Evolutionary conservation across 2,888 invertebrate species (phyloP).

Genomic region (Nomada hirtipes): DNA sequence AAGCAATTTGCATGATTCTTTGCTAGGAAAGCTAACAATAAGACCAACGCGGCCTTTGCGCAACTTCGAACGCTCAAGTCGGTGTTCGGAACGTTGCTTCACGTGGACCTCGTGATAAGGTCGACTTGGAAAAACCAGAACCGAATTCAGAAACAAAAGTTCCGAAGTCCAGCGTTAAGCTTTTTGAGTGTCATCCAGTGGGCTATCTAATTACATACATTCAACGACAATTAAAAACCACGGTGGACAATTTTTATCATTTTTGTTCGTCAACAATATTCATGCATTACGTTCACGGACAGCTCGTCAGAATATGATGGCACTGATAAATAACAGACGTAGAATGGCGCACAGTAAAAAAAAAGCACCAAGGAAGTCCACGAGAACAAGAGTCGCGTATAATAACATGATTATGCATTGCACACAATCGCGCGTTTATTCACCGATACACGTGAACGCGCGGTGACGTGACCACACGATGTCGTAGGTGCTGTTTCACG

Average conservation of each 20-base stretch:
- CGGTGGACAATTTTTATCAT: neutral
- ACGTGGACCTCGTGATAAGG: conserved; percentile 34
- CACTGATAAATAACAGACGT: conserved; percentile 20
- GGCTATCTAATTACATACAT: too few relatives aligned
- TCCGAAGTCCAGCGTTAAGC: conserved; percentile 12
- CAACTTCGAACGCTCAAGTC: conserved; percentile 35
- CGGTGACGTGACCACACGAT: conserved; percentile 39
- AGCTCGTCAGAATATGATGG: conserved; percentile 11
- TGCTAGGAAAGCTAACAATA: neutral
- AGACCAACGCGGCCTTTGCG: conserved; percentile 38
- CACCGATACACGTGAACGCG: conserved; percentile 35
- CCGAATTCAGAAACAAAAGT: conserved; percentile 11
- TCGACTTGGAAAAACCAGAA: conserved; percentile 46
- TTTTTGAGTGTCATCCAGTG: too few relatives aligned
- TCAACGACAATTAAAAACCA: conserved; percentile 17
- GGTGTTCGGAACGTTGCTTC: conserved; percentile 23
- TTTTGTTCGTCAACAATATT: neutral
- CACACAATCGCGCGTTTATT: conserved; percentile 36
- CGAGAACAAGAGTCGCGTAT: conserved; percentile 29
- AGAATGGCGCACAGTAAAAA: neutral
- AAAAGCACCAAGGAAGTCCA: neutral
- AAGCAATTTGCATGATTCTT: conserved; percentile 31
- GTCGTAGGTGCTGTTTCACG: conserved; percentile 49
- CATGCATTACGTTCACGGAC: neutral
- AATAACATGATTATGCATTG: conserved; percentile 41